A percentile compares a stretch with the other conserved stretches of the same genome.
phyloP scores from a whole-genome alignment of 2,113 vertebrate species.

The Plectropomus leopardus region DNA sequence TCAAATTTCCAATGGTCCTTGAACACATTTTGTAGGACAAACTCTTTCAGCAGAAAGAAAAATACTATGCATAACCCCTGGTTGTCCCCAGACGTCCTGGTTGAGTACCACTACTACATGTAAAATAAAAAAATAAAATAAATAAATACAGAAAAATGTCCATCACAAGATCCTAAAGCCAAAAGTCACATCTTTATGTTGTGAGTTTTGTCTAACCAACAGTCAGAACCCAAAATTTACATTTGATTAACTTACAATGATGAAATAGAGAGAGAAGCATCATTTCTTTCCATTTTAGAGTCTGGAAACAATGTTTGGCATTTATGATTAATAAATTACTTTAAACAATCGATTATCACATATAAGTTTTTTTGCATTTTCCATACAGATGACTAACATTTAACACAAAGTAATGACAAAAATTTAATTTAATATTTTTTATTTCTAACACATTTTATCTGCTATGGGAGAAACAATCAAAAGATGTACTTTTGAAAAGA shows the following conservation, averaged over 20 bases:
- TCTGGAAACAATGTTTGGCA: neutral
- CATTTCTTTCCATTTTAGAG: neutral
- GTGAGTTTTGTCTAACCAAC: too few relatives aligned
- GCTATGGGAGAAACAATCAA: neutral
- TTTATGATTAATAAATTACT: neutral
- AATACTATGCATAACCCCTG: too few relatives aligned
- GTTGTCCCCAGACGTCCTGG: too few relatives aligned
- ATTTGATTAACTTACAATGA: neutral
- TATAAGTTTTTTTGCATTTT: neutral
- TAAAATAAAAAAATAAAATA: too few relatives aligned
- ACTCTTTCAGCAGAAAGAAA: too few relatives aligned
- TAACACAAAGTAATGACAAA: constrained; percentile 1
- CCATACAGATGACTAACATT: neutral
- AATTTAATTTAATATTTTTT: constrained; percentile 3
- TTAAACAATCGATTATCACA: too few relatives aligned
- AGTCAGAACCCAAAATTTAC: neutral
- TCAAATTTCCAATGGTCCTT: too few relatives aligned
- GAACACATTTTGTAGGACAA: too few relatives aligned
- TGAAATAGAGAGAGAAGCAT: neutral
- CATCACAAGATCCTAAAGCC: too few relatives aligned
- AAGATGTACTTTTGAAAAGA: neutral
- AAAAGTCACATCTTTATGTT: too few relatives aligned
- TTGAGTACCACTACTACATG: too few relatives aligned
- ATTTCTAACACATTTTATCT: constrained; percentile 3
- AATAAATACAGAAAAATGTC: too few relatives aligned